A percentile compares a stretch with the other conserved stretches of the same genome.
Conservation (phyloP, 2,113 vertebrate species). For the Athene cunicularia region DNA sequence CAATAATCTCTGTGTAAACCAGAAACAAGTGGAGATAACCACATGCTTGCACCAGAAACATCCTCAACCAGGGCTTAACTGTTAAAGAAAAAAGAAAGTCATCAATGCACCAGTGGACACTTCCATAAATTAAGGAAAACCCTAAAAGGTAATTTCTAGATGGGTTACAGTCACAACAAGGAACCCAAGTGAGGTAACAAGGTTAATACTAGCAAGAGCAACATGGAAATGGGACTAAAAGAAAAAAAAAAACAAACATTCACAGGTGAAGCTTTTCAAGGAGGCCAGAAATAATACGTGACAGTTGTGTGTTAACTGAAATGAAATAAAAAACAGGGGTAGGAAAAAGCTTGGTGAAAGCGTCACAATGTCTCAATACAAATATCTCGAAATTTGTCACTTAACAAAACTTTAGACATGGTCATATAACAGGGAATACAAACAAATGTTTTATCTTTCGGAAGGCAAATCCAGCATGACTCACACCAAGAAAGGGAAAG, state of each 20-base stretch:
- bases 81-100: too few species aligned
- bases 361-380: neutral
- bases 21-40: neutral
- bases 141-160: neutral
- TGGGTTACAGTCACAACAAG: neutral
- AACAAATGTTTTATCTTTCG: neutral
- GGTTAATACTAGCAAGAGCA: neutral
- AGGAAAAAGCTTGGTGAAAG: neutral
- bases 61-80: neutral
- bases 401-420: neutral
- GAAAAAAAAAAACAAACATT: neutral
- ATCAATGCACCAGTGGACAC: too few species aligned
- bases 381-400: too few species aligned
- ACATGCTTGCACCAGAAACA: neutral
- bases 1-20: neutral
- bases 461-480: neutral
- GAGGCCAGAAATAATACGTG: neutral
- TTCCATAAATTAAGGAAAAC: neutral
- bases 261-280: neutral
- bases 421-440: neutral
- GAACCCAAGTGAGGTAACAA: neutral
- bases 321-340: too few species aligned
- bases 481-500: neutral
- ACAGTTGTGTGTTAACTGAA: too few species aligned
- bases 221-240: neutral